phyloP scores from a whole-genome alignment of 2,113 vertebrate genomes.

The Merops nubicus region DNA sequence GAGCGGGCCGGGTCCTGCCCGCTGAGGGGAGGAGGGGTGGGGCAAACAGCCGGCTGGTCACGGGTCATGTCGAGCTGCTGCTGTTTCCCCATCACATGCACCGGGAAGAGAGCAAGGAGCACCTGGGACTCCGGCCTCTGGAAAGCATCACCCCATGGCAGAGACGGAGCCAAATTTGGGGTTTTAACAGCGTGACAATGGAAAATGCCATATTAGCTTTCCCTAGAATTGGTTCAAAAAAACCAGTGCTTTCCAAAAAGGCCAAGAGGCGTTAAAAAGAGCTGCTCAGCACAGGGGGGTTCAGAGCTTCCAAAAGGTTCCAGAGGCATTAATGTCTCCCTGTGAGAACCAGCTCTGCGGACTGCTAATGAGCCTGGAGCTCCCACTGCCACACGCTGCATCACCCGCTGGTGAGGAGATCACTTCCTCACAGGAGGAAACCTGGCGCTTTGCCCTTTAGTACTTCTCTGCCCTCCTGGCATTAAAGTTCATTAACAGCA shows the following conservation, averaged over 20 bases:
- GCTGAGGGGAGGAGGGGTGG: fast-evolving
- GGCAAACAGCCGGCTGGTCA: fast-evolving
- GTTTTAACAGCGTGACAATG: fast-evolving
- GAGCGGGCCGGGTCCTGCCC: not conserved
- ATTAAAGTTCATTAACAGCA: not conserved
- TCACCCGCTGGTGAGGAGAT: not conserved
- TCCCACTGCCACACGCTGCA: fast-evolving
- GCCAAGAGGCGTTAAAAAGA: not conserved
- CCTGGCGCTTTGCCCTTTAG: not conserved
- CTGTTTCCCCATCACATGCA: fast-evolving
- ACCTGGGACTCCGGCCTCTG: fast-evolving
- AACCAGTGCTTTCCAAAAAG: not conserved
- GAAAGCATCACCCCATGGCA: fast-evolving
- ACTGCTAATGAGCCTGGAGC: not conserved
- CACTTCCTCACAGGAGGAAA: not conserved
- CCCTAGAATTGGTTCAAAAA: too few relatives aligned
- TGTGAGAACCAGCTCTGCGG: fast-evolving
- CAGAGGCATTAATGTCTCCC: not conserved
- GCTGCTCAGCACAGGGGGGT: not conserved
- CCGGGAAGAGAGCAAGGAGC: not conserved
- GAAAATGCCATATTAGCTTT: fast-evolving
- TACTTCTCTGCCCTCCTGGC: not conserved
- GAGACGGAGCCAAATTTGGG: fast-evolving
- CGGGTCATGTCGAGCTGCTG: fast-evolving
- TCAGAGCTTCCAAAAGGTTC: not conserved